A percentile compares a stretch with the other conserved stretches of the same genome.
phyloP scores from a whole-genome alignment of 1,140 invertebrate genomes.

The Bombus sibiricus region DNA sequence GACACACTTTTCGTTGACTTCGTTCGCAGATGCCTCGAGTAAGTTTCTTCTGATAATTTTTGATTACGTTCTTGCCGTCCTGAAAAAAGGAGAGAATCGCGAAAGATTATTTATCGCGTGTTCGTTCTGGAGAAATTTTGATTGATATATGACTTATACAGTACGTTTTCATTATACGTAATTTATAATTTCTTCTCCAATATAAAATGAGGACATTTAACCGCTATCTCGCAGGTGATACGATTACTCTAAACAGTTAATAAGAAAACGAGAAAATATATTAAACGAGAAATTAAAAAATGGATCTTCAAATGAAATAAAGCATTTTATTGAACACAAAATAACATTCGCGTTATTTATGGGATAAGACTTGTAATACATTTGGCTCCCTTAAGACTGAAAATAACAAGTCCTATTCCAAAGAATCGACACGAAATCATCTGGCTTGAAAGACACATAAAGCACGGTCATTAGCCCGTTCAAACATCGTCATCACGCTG shows the following conservation, averaged over 20 bases:
- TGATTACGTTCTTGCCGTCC: neutral
- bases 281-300: neutral
- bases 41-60: constrained; percentile 79
- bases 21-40: constrained; percentile 95
- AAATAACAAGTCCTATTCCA: neutral
- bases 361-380: neutral
- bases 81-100: neutral
- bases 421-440: neutral
- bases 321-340: neutral
- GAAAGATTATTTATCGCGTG: neutral
- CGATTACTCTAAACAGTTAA: too few relatives aligned
- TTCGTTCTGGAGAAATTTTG: too few relatives aligned
- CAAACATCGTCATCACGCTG: neutral
- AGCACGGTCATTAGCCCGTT: neutral
- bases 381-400: neutral
- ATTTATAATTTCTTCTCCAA: too few relatives aligned
- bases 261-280: neutral
- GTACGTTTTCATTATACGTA: too few relatives aligned
- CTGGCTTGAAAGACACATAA: neutral
- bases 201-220: too few relatives aligned
- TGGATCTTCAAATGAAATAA: too few relatives aligned
- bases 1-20: constrained; percentile 97
- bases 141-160: too few relatives aligned
- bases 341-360: neutral
- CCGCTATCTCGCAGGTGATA: too few relatives aligned